Evolutionary conservation across 2,888 invertebrate species (phyloP), one percentile per base, ranked within the genome.

Genomic region (Adela reaumurella): DNA sequence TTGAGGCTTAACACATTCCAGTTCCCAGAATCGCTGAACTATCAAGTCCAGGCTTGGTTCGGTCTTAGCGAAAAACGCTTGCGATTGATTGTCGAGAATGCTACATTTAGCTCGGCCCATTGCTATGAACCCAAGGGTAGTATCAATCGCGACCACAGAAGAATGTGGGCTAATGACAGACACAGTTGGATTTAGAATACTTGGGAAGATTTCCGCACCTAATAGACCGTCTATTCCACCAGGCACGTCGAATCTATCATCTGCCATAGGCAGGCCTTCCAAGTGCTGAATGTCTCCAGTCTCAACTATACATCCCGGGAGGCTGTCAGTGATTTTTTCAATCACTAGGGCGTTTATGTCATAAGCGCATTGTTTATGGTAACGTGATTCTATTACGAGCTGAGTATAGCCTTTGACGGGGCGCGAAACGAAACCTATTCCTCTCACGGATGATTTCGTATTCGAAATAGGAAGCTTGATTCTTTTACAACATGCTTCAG

Each of bases 361-460:
- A 11, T 35, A 35, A 10, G 24, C 3, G 4, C 14, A 14, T 14
- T 14, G 4, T 14, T 8, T 3, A 3, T 14, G 14, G 6, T 14
- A 4, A 35, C 8, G 6, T 14, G 35, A 35, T 8, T 4, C 14
- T 3, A 35, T 14, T 3, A 11, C 14, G 3, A 35, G n/a, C 35
- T 35, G 35, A 3, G 35, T 35, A 11, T 35, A 11, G 14, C 35
- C 35, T 35, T 35, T 35, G 35, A 35, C 35, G 3, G 35, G 35
- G 35, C 35, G 35, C 3, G 3, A 8, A 11, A 14, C 6, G 4
- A 35, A 14, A 11, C 35, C 35, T 14, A 35, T 35, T 14, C 35
- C 35, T 35, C 35, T 8, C 3, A 35, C 35, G 35, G 62, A 46
- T 46, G 35, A 4, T 8, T 8, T 8, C 6, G 35, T 11, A 14